Base-by-base conservation (phyloP, 2,888 invertebrate species). In the Meandrusa payeni region DNA sequence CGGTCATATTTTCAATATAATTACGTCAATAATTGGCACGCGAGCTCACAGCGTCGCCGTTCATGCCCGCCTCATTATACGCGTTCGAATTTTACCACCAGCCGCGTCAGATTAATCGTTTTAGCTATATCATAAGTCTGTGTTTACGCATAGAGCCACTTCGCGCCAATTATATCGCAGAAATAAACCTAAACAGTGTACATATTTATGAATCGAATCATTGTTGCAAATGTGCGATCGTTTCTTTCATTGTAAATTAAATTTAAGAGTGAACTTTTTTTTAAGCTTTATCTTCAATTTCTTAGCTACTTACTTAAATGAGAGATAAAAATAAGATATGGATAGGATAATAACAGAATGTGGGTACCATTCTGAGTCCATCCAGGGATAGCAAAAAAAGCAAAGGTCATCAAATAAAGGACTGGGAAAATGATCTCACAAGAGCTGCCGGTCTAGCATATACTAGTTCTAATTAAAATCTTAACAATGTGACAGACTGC, bases 1-100 rank as follows among this genome's bases (percentile, higher is more conserved):
- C 47, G 66, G 72, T 71, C 75, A 85, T 86, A 86, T 81, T 80
- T 87, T 86, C 72, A 80, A 83, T 77, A 83, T 86, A 86, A 86
- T 83, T 80, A 82, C 85, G 76, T 76, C 81, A 82, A 87, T 87
- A 87, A 87, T 86, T 86, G 86, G 83, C 83, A 83, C 80, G 80
- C 76, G 72, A 74, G 70, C 52, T 46, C 54, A 62, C 61, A 63
- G 64, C 65, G 67, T 68, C 26, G 13, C 13, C 17, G 24, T 59
- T 69, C 59, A 62, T 65, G 68, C 72, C 70, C 76, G 63, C 78
- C 77, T 79, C 78, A 79, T 86, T 86, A 86, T 76, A 74, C 71
- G 61, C 53, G 65, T 66, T 58, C 51, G 69, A 78, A 79, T 81
- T 79, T 74, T 82, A 86, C 87, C 87, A 82, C 86, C 86, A 74